Evolutionary conservation across 2,888 invertebrate species (phyloP).

Genomic region (Aspidiotus rigidus): DNA sequence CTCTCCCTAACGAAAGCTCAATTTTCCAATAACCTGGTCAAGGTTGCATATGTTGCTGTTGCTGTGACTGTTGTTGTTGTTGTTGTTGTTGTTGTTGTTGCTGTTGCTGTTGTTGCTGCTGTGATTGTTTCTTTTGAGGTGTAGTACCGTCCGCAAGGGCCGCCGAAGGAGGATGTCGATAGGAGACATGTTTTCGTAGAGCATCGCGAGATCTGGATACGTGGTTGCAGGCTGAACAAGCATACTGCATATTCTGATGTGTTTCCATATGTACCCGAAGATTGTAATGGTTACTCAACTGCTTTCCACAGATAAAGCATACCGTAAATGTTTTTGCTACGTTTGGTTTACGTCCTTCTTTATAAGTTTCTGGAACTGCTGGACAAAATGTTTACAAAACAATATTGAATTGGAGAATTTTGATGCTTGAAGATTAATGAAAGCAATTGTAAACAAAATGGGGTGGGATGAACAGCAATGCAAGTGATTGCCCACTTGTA

Average conservation of each 20-base stretch:
- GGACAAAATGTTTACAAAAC: neutral
- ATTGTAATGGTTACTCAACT: slow-evolving; percentile 82
- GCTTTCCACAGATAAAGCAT: slow-evolving; percentile 77
- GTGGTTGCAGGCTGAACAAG: slow-evolving; percentile 76
- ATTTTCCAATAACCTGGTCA: slow-evolving; percentile 24
- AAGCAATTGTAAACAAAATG: too few relatives aligned
- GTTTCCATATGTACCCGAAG: slow-evolving; percentile 83
- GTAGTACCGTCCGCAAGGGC: slow-evolving; percentile 17
- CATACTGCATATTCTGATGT: slow-evolving; percentile 78
- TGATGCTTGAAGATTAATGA: neutral
- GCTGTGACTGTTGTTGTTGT: slow-evolving; percentile 14
- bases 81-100: slow-evolving; percentile 9
- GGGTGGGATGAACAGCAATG: too few relatives aligned
- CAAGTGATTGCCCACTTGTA: too few relatives aligned
- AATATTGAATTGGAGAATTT: slow-evolving; percentile 3
- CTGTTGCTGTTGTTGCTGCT: slow-evolving; percentile 8
- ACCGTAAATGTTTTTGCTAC: slow-evolving; percentile 52
- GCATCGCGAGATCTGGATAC: slow-evolving; percentile 81
- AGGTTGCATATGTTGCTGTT: slow-evolving; percentile 31
- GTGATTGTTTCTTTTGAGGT: slow-evolving; percentile 21
- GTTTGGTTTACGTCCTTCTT: slow-evolving; percentile 29
- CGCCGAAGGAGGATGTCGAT: slow-evolving; percentile 57
- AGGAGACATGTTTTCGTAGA: slow-evolving; percentile 77
- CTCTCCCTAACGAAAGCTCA: slow-evolving; percentile 13
- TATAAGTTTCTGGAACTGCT: slow-evolving; percentile 35